phyloP scores from a whole-genome alignment of 1,140 invertebrate genomes.

The Neuroterus valhalla region DNA sequence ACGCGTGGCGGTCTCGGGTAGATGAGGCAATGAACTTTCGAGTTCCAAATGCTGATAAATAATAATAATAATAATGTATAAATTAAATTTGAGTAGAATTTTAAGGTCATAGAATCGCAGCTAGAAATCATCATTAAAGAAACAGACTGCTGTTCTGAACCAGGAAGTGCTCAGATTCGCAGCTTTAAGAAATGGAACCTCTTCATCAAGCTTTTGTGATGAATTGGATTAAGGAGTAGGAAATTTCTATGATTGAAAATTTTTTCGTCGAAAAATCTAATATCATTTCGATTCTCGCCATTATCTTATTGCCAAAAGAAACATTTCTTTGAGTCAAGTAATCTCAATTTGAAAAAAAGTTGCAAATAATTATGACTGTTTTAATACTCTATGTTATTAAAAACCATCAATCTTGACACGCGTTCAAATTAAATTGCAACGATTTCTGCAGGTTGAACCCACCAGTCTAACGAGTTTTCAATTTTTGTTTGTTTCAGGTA shows the following conservation, averaged over 20 bases:
- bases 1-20: too few relatives aligned
- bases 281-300: not conserved
- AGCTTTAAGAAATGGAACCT: not conserved
- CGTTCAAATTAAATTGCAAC: not conserved
- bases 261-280: too few relatives aligned
- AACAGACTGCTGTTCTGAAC: not conserved
- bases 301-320: not conserved
- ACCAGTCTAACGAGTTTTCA: slow-evolving; percentile 12
- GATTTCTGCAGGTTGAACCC: slow-evolving; percentile 2
- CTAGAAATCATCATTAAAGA: not conserved
- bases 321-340: not conserved
- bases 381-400: not conserved
- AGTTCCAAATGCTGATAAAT: too few relatives aligned
- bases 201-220: not conserved
- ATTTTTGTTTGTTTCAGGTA: slow-evolving; percentile 27
- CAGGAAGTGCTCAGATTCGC: not conserved
- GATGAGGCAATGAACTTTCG: too few relatives aligned
- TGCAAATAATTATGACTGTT: not conserved
- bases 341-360: slow-evolving; percentile 15
- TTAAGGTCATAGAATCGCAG: slow-evolving; percentile 11
- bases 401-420: not conserved
- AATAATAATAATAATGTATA: too few relatives aligned
- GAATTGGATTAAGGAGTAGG: too few relatives aligned
- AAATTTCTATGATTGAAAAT: too few relatives aligned
- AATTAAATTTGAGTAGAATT: too few relatives aligned